Percentiles rank a stretch among this genome's conserved stretches.
Conservation (phyloP, 2,888 invertebrate species). For the Cephus rjabovi region DNA sequence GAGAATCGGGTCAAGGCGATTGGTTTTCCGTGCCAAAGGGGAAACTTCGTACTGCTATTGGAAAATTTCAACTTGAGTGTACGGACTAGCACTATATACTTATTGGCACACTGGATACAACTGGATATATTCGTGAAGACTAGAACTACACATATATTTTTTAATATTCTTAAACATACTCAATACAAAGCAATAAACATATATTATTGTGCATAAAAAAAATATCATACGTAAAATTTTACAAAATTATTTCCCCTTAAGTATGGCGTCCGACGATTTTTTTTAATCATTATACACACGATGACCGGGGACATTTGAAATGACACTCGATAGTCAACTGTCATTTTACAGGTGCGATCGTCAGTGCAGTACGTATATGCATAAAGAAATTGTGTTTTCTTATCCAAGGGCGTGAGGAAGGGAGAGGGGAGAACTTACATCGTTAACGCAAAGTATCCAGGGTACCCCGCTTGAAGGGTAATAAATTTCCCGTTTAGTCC, state of each 20-base stretch:
- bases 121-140: background rate
- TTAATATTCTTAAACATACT: no score
- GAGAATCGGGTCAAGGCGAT: background rate
- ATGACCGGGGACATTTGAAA: no score
- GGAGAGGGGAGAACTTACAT: slow-evolving; percentile 19
- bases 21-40: background rate
- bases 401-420: background rate
- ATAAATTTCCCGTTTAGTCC: background rate
- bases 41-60: background rate
- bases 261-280: no score
- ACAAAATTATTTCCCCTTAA: background rate
- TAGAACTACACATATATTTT: no score
- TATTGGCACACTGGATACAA: background rate
- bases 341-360: background rate
- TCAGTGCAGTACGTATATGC: slow-evolving; percentile 1
- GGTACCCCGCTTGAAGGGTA: background rate
- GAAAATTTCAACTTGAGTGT: background rate
- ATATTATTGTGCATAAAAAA: no score
- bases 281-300: no score
- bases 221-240: no score
- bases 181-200: no score
- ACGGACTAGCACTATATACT: background rate
- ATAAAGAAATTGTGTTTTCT: background rate
- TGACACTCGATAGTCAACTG: no score
- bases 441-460: background rate